Conservation (phyloP, 2,113 vertebrate genomes). For the Siniperca chuatsi region DNA sequence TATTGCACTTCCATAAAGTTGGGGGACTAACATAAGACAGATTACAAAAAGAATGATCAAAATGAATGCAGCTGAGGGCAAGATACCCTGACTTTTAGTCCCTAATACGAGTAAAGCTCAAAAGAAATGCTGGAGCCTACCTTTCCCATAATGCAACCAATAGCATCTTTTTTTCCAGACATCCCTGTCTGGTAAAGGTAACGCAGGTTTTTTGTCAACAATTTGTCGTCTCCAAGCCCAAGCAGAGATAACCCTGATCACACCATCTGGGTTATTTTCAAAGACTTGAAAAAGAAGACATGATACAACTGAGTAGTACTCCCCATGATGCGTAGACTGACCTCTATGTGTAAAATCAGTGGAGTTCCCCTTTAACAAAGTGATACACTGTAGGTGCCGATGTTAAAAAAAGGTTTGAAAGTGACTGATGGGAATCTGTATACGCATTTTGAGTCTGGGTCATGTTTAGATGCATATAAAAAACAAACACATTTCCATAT, state of each 20-base stretch:
- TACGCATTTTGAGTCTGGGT: not conserved
- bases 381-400: not conserved
- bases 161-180: not conserved
- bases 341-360: slow-evolving; percentile 25
- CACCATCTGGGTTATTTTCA: not conserved
- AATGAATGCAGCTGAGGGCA: not conserved
- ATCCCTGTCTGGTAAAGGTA: not conserved
- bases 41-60: not conserved
- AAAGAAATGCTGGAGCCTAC: not conserved
- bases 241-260: not conserved
- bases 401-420: not conserved
- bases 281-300: not conserved
- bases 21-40: not conserved
- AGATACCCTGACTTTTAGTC: not conserved
- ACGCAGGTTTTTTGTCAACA: not conserved
- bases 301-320: not conserved
- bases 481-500: not conserved
- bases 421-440: not conserved
- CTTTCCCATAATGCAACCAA: not conserved
- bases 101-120: not conserved
- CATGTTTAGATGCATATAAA: not conserved
- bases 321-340: slow-evolving; percentile 9
- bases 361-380: slow-evolving; percentile 32
- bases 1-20: not conserved
- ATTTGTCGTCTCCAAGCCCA: not conserved